A percentile compares a stretch with the other conserved stretches of the same genome.
These are phyloP conservation scores for Diplosoma virens DNA, from an alignment of 23 tunicate genomes.

Conservation along the genomic window DNA sequence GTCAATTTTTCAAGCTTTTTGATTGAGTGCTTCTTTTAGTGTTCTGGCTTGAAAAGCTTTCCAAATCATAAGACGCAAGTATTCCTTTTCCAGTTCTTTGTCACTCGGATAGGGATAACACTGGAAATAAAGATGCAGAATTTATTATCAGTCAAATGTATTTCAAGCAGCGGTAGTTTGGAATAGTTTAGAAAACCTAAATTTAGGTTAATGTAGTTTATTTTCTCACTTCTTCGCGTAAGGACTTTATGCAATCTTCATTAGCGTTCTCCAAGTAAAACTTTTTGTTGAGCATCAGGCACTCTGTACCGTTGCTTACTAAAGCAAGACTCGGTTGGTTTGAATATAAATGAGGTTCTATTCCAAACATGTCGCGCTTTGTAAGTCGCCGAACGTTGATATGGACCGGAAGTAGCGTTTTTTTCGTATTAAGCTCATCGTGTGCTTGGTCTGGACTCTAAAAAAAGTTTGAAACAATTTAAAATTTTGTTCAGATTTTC, in stretches of 20 bases:
- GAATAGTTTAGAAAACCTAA: no score
- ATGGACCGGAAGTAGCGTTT: constrained; percentile 36
- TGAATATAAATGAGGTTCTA: constrained; percentile 47
- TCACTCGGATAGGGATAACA: constrained; percentile 79
- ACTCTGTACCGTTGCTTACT: constrained; percentile 89
- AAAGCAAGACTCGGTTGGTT: constrained; percentile 73
- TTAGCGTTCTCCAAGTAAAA: constrained; percentile 77
- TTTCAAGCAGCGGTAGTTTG: no score
- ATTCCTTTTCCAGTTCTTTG: constrained; percentile 50
- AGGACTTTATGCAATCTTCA: constrained; percentile 44
- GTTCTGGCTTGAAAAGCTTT: constrained; percentile 43
- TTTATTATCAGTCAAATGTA: neutral
- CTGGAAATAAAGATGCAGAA: constrained; percentile 1
- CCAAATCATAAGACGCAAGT: constrained; percentile 59
- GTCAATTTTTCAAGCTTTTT: neutral
- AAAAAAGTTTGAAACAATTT: no score
- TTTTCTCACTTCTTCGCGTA: constrained; percentile 70
- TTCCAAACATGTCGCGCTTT: constrained; percentile 54
- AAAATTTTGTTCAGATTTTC: no score
- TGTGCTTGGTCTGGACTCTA: constrained; percentile 23
- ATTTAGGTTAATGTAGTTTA: no score
- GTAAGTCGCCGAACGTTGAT: constrained; percentile 64
- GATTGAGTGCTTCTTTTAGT: constrained; percentile 1
- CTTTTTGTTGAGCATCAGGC: constrained; percentile 80
- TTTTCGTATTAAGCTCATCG: neutral